A percentile compares a stretch with the other conserved stretches of the same genome.
Conservation (phyloP, 2,113 vertebrate genomes). For the Sprattus sprattus region DNA sequence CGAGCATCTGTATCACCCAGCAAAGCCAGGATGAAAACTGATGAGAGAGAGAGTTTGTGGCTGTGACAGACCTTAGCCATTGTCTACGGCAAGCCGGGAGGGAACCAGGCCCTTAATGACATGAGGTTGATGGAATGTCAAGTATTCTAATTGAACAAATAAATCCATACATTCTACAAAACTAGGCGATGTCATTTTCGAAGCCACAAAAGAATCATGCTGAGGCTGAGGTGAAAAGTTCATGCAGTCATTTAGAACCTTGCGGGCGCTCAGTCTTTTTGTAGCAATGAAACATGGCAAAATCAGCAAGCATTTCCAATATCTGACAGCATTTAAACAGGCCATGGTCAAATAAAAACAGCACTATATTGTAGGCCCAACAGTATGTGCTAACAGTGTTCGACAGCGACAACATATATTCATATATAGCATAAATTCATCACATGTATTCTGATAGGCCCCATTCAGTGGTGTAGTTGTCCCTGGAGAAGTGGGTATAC, state of each 20-base stretch:
- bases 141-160: slow-evolving; percentile 58
- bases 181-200: neutral
- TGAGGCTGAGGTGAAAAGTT: neutral
- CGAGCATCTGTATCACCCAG: slow-evolving; percentile 28
- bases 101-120: slow-evolving; percentile 54
- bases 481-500: no score
- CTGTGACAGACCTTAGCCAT: slow-evolving; percentile 43
- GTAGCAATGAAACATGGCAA: neutral
- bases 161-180: slow-evolving; percentile 55
- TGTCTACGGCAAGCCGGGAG: slow-evolving; percentile 45
- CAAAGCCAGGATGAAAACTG: slow-evolving; percentile 24
- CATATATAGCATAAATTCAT: no score
- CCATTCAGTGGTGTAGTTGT: no score
- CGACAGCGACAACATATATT: no score
- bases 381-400: no score
- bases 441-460: neutral
- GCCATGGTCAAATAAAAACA: no score
- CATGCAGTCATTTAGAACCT: neutral
- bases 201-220: neutral
- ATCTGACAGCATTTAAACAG: no score
- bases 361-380: no score
- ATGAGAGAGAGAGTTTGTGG: slow-evolving; percentile 9
- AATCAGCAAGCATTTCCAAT: neutral
- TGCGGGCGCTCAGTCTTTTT: neutral
- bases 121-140: slow-evolving; percentile 60